Base-by-base conservation (phyloP, 2,113 vertebrate species). In the Dipodomys ordii region DNA sequence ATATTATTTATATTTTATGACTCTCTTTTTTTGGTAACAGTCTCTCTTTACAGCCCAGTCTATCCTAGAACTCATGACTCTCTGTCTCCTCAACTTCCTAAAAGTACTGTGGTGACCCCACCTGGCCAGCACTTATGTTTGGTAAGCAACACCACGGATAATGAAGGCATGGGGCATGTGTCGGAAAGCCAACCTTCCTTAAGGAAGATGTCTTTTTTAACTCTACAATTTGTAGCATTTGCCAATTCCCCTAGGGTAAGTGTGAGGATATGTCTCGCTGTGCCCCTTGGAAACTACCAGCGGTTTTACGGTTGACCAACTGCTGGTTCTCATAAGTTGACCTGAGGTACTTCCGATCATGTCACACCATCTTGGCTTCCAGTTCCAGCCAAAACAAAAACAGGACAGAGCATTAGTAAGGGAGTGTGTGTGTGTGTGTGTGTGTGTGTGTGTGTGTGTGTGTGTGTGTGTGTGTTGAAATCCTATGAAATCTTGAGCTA, bases 261-360 rank as follows among this genome's bases (percentile, higher is more conserved):
- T 3, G 25, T 11, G 22, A 5, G 11, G 30, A 5, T 27, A 7
- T 53, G 23, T 64, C 39, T 92, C 46, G 12, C 35, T 12, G 0
- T 15, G 28, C 67, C 4, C 0, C 13, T 32, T 30, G 2, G 13
- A 62, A 53, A 11, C 32, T 18, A 67, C 16, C 35, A 10, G 18
- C 27, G 8, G 23, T n/a, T 84, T 74, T 74, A n/a, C 1, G 2
- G 1, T 73, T 77, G 53, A 83, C 25, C 7, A 57, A 62, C 13
- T 67, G 11, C 0, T 1, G 53, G 13, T 68, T 76, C 49, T 69
- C 60, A 23, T 62, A 49, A 74, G 22, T 69, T 28, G 20, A 12
- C 16, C 7, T 6, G 0, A 69, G 25, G 0, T 39, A 22, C 1
- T 35, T 65, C 73, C 32, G 27, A 27, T 39, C 0, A 4, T 39